Conservation (phyloP, 37 sponge, comb jelly and placozoan species). For the Bolinopsis microptera region DNA sequence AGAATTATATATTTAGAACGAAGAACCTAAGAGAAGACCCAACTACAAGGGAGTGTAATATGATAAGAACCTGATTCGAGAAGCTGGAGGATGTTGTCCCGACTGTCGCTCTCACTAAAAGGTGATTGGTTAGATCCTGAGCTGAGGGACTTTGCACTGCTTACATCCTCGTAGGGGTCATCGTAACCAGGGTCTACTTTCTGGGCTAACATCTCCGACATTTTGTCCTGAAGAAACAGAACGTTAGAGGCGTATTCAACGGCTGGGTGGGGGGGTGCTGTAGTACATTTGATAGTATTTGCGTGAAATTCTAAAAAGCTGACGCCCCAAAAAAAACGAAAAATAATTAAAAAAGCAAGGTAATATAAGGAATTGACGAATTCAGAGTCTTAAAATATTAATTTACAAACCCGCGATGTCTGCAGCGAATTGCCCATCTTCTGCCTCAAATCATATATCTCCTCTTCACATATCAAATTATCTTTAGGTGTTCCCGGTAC, state of each 20-base stretch:
- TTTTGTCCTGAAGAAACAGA: neutral
- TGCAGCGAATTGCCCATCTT: slow-evolving; percentile 40
- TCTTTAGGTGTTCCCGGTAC: slow-evolving; percentile 5
- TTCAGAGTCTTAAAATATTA: too few species aligned
- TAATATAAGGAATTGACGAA: too few species aligned
- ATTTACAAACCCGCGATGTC: neutral
- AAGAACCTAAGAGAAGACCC: neutral
- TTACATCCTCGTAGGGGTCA: slow-evolving; percentile 21
- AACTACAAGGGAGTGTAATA: neutral
- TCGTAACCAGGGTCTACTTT: slow-evolving; percentile 6
- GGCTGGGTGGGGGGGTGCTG: too few species aligned
- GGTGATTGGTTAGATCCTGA: neutral
- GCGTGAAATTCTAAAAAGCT: too few species aligned
- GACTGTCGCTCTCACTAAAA: neutral
- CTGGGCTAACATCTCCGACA: slow-evolving; percentile 26
- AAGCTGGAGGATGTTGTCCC: neutral
- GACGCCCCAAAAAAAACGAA: too few species aligned
- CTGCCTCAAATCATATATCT: neutral
- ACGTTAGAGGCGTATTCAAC: neutral
- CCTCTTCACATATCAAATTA: neutral
- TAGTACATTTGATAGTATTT: too few species aligned
- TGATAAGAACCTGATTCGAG: neutral
- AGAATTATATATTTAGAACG: too few species aligned
- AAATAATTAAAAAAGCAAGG: too few species aligned
- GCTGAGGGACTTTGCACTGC: neutral